phyloP scores from a whole-genome alignment of 2,888 invertebrate genomes.

The Phrixothrix hirtus region DNA sequence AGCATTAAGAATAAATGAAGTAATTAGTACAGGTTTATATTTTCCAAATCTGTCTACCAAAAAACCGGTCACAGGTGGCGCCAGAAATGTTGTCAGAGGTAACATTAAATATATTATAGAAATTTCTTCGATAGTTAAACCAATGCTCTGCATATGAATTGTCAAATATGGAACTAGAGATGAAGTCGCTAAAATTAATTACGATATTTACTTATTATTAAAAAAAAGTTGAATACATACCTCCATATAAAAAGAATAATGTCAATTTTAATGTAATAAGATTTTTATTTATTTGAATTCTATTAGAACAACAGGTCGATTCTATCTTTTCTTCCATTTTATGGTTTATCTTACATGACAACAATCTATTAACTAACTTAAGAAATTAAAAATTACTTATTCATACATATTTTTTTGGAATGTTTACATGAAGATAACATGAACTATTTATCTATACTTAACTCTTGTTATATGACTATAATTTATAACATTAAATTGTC shows the following conservation, averaged over 20 bases:
- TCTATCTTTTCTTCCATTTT: slow-evolving; percentile 6
- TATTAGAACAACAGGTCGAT: slow-evolving; percentile 1
- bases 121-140: slow-evolving; percentile 83
- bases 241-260: slow-evolving; percentile 81
- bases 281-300: slow-evolving; percentile 69
- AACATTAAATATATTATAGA: slow-evolving; percentile 84
- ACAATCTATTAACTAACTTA: not conserved
- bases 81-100: slow-evolving; percentile 83
- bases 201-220: slow-evolving; percentile 3
- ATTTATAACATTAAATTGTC: slow-evolving; percentile 1
- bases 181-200: slow-evolving; percentile 67
- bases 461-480: slow-evolving; percentile 1
- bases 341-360: not conserved
- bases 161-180: slow-evolving; percentile 84
- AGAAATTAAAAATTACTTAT: not conserved
- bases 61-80: slow-evolving; percentile 82
- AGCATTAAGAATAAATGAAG: slow-evolving; percentile 76
- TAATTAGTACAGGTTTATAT: slow-evolving; percentile 81
- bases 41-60: slow-evolving; percentile 85
- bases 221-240: slow-evolving; percentile 47
- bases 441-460: slow-evolving; percentile 2
- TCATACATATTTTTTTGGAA: not conserved
- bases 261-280: slow-evolving; percentile 80
- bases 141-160: slow-evolving; percentile 89
- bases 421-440: slow-evolving; percentile 9